Evolutionary conservation across 2,113 vertebrate species (phyloP).

Genomic region (Bufo gargarizans): DNA sequence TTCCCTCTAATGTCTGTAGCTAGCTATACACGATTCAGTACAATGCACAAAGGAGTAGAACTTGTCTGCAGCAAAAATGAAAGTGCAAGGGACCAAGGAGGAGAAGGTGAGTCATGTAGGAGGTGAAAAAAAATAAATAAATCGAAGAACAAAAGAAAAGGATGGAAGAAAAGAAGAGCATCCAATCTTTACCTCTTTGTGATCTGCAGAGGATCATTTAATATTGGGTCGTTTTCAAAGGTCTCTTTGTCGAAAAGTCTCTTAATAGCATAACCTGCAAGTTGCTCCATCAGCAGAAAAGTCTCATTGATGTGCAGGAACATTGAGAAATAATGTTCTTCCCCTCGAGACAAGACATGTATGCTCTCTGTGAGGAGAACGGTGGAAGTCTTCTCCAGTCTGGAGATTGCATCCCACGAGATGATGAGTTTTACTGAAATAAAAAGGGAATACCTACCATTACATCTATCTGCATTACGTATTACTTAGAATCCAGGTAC

Average conservation of each 20-base stretch:
- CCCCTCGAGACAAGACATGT: conserved; percentile 84
- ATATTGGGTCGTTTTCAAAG: conserved; percentile 84
- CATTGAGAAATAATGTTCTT: conserved; percentile 97
- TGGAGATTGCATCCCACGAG: conserved; percentile 94
- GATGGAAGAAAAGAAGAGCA: neutral
- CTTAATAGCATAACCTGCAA: conserved; percentile 88
- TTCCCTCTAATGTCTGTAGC: neutral
- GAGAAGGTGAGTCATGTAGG: neutral
- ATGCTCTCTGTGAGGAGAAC: conserved; percentile 94
- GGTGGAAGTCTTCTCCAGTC: conserved; percentile 89
- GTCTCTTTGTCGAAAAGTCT: conserved; percentile 97
- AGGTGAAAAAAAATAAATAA: neutral
- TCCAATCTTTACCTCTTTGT: conserved; percentile 84
- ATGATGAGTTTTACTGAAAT: conserved; percentile 90
- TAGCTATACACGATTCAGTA: neutral
- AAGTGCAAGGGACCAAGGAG: neutral
- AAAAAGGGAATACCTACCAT: conserved; percentile 16
- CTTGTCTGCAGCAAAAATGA: neutral
- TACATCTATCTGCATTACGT: neutral
- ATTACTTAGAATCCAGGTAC: neutral
- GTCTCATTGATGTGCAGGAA: conserved; percentile 94
- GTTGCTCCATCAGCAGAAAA: conserved; percentile 93
- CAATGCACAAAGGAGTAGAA: neutral
- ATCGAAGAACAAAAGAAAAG: neutral
- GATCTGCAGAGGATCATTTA: conserved; percentile 88